Conservation (phyloP, 2,797 vertebrate genomes). For the Phrynocephalus guinanensis region DNA sequence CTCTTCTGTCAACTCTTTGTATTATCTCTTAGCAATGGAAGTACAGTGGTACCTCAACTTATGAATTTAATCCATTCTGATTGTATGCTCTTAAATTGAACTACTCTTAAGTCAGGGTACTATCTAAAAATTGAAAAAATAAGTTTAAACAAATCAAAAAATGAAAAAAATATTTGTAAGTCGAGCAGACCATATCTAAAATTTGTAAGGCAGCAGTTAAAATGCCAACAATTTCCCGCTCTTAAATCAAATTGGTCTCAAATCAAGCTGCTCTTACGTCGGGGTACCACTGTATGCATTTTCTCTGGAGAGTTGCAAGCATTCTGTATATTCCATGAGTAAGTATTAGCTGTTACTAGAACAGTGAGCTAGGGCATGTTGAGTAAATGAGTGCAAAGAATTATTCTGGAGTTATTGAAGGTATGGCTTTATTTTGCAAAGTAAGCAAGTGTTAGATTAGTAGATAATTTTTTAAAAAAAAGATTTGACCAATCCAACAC, state of each 20-base stretch:
- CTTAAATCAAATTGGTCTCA: too few species aligned
- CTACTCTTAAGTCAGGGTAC: too few species aligned
- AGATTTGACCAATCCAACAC: background rate
- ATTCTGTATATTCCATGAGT: background rate
- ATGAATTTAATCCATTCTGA: too few species aligned
- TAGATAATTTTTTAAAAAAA: background rate
- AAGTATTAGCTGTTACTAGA: background rate
- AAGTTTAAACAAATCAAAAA: too few species aligned
- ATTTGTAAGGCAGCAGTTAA: too few species aligned
- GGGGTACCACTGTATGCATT: background rate
- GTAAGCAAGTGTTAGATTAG: background rate
- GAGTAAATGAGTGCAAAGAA: background rate
- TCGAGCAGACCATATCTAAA: too few species aligned
- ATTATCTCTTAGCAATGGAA: background rate
- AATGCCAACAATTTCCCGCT: too few species aligned
- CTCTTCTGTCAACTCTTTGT: background rate
- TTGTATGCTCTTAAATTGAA: too few species aligned
- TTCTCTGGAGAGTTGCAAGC: background rate
- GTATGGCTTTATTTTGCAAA: background rate
- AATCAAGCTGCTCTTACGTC: too few species aligned
- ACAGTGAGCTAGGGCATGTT: background rate
- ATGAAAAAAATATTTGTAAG: too few species aligned
- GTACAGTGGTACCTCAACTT: too few species aligned
- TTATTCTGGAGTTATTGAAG: background rate
- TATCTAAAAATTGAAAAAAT: too few species aligned